Evolutionary conservation across 2,888 invertebrate genomes (phyloP), one percentile per base, ranked within the genome.

Genomic region (Drosophila yooni): DNA sequence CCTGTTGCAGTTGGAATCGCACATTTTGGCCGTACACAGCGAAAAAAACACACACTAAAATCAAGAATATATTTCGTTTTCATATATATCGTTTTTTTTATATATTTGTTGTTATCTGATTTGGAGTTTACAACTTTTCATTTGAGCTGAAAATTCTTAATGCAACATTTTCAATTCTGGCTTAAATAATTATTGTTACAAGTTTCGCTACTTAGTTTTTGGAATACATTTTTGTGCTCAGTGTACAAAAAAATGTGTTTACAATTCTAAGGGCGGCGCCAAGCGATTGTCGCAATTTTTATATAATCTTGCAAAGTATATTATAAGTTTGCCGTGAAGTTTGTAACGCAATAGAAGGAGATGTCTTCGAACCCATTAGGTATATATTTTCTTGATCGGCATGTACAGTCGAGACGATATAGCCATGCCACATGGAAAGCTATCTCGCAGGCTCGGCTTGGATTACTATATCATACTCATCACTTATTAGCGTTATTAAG

Each of bases 191-290:
- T 21, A 15, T 46, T 46, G 21, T 15, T 46, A 8, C 7, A 46
- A 15, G 8, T 46, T 15, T 8, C 8, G 21, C 15, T 4, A 4
- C 25, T 25, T 25, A 25, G 0, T 25, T 46, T 46, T 15, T 4
- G 21, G 3, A 13, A 46, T 21, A 51, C 67, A 68, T 64, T 79
- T 76, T 70, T 70, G 59, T 10, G 46, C 15, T 18, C 18, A 40
- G 66, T 36, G 53, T 46, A 46, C 15, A 52, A 34, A n/a, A 31
- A 36, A 15, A 15, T 57, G 15, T 15, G 1, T 43, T 27, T 40
- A 31, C 11, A 40, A 21, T 13, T 48, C 31, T 38, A 33, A 25
- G 38, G 36, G 31, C 36, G 68, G 56, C 67, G 67, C 67, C 67
- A 48, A 43, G n/a, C 34, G 31, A 27, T 21, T 25, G 67, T 54